A percentile compares a stretch with the other conserved stretches of the same genome.
phyloP scores from a whole-genome alignment of 2,888 invertebrate genomes.

The Catocala fraxini region DNA sequence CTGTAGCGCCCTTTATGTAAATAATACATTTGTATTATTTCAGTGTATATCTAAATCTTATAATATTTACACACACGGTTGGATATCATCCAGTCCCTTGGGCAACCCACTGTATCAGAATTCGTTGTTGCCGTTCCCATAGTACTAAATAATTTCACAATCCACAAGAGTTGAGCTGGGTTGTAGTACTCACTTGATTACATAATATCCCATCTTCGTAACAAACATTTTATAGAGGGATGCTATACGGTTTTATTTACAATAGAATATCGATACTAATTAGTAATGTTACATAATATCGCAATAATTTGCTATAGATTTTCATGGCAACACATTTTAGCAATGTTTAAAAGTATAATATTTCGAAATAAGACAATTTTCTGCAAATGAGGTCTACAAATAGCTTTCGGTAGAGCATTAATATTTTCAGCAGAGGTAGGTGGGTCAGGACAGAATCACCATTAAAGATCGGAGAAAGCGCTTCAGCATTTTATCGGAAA shows the following conservation, averaged over 20 bases:
- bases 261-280: too few relatives aligned
- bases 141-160: conserved; percentile 52
- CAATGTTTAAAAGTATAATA: too few relatives aligned
- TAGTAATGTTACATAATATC: too few relatives aligned
- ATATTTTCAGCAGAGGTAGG: conserved; percentile 45
- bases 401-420: conserved; percentile 43
- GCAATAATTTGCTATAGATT: too few relatives aligned
- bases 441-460: conserved; percentile 62
- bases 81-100: conserved; percentile 40
- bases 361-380: not conserved
- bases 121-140: conserved; percentile 29
- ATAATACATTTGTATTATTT: conserved; percentile 28
- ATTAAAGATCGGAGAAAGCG: conserved; percentile 63
- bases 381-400: conserved; percentile 47
- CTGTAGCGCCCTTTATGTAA: conserved; percentile 18
- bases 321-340: too few relatives aligned
- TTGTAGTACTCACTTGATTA: conserved; percentile 50
- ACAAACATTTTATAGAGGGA: conserved; percentile 34
- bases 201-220: conserved; percentile 28
- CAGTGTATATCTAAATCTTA: conserved; percentile 28
- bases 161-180: conserved; percentile 37
- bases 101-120: conserved; percentile 36
- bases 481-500: conserved; percentile 77
- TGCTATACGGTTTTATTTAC: not conserved
- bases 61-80: conserved; percentile 48